Evolutionary conservation across 1,140 invertebrate genomes (phyloP).

Genomic region (Linepithema humile): DNA sequence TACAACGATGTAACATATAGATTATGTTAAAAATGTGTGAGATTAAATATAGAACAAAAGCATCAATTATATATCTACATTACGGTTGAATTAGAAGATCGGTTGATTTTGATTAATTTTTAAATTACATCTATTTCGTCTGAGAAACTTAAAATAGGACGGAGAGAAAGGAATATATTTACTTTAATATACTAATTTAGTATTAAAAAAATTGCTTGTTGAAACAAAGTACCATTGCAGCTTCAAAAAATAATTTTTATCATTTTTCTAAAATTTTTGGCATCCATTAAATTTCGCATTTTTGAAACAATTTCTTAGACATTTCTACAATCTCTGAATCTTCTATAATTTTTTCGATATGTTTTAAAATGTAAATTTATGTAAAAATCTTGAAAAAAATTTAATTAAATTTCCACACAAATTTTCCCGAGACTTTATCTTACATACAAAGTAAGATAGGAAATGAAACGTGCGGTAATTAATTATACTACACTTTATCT

Average conservation of each 20-base stretch:
- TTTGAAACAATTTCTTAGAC: background rate
- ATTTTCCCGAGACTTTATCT: background rate
- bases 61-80: slow-evolving; percentile 4
- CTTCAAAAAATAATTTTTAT: background rate
- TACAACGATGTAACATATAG: slow-evolving; percentile 6
- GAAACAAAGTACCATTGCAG: background rate
- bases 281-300: background rate
- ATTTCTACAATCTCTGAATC: background rate
- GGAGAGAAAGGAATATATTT: background rate
- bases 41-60: background rate
- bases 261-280: background rate
- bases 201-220: background rate
- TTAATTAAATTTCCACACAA: background rate
- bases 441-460: background rate
- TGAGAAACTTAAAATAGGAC: background rate
- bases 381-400: background rate
- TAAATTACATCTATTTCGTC: background rate
- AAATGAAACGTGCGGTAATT: background rate
- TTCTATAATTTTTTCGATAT: background rate
- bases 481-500: slow-evolving; percentile 15
- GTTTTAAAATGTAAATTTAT: background rate
- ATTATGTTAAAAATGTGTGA: slow-evolving; percentile 14
- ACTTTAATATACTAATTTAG: background rate
- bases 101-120: background rate
- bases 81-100: background rate